Conservation (phyloP, 2,888 invertebrate genomes). For the Acrobasis repandana region DNA sequence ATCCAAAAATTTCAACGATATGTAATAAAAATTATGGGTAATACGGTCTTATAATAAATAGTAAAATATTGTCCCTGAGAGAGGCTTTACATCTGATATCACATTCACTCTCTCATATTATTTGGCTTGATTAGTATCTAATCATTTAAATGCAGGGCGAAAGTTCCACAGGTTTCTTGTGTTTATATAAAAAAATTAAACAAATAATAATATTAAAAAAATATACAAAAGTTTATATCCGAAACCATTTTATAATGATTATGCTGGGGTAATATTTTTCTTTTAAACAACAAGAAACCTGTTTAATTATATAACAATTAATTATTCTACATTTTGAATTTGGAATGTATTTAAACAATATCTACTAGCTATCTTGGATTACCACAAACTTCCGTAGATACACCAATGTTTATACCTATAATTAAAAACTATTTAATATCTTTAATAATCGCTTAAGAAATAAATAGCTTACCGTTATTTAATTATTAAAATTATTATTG, state of each 20-base stretch:
- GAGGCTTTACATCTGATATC: slow-evolving; percentile 26
- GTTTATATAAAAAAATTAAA: neutral
- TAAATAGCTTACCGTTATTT: slow-evolving; percentile 67
- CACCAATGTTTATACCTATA: slow-evolving; percentile 50
- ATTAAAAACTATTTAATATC: slow-evolving; percentile 54
- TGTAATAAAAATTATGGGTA: too few species aligned
- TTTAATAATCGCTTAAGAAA: slow-evolving; percentile 63
- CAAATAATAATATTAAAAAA: too few species aligned
- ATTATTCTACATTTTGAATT: slow-evolving; percentile 38
- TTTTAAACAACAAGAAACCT: slow-evolving; percentile 18
- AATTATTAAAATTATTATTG: slow-evolving; percentile 75
- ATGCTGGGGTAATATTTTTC: neutral
- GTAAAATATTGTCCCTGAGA: slow-evolving; percentile 18
- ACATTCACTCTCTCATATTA: slow-evolving; percentile 36
- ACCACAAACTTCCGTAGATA: slow-evolving; percentile 45
- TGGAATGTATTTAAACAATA: slow-evolving; percentile 47
- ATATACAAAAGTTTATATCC: slow-evolving; percentile 5
- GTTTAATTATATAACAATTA: slow-evolving; percentile 29
- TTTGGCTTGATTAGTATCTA: slow-evolving; percentile 37
- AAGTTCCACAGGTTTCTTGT: slow-evolving; percentile 9
- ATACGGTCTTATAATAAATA: neutral
- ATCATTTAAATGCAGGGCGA: slow-evolving; percentile 24
- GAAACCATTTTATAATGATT: neutral
- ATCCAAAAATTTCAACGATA: too few species aligned
- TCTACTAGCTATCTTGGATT: slow-evolving; percentile 35